Evolutionary conservation across 2,888 invertebrate species (phyloP), one percentile per base, ranked within the genome.

Genomic region (Tuta absoluta): DNA sequence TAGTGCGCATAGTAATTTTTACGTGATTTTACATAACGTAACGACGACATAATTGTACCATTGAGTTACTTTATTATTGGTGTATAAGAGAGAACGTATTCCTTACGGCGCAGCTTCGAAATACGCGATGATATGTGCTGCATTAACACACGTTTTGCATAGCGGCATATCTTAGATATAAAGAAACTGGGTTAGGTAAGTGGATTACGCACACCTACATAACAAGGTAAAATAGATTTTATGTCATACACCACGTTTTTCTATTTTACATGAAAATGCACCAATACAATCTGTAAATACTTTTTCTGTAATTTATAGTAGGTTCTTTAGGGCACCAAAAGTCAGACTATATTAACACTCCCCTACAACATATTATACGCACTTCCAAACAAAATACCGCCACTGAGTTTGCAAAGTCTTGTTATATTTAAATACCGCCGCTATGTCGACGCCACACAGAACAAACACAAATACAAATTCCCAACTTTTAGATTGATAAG

Each of bases 41-140:
- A 8, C 12, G 2, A 37, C 85, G 82, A 84, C 77, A 68, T 68
- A 73, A 80, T 37, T 11, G 37, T 37, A 37, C 37, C 1, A 33
- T 8, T 33, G 8, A 37, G 33, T 4, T 33, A 33, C 4, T 33
- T 5, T 33, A 33, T 4, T 8, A 10, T 33, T 8, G 4, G 7
- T 33, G 10, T 45, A 45, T 45, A 8, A n/a, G n/a, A n/a, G n/a
- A n/a, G n/a, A 45, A 45, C 45, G 17, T 70, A 63, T 65, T 67
- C 71, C 64, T 58, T 63, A 41, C 63, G 11, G 19, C 67, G 65
- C 62, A 59, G 51, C 21, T 61, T 70, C 72, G 72, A 73, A 72
- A 64, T 49, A 59, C 62, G 17, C 33, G 66, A 63, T 45, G 56
- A 61, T 28, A 63, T 60, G 48, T 60, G 28, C 61, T 17, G 21